Percentiles rank a stretch among this genome's conserved stretches.
Conservation (phyloP, 2,113 vertebrate genomes). For the Lamprologus callipterus region DNA sequence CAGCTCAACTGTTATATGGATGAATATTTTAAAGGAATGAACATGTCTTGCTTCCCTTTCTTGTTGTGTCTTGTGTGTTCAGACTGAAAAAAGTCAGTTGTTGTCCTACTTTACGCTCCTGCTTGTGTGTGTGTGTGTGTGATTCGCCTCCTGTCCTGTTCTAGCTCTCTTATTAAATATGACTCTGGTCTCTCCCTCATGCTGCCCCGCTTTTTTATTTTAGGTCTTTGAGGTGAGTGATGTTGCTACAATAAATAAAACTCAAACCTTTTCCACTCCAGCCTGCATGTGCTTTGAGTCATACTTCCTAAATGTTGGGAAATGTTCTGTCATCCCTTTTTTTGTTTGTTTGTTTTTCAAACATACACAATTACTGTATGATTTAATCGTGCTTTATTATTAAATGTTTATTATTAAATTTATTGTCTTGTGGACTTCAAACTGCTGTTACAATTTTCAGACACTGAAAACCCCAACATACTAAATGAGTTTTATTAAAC, state of each 20-base stretch:
- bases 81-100: background rate
- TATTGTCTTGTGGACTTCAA: background rate
- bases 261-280: background rate
- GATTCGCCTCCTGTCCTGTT: background rate
- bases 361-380: background rate
- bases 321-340: background rate
- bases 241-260: slow-evolving; percentile 6
- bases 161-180: slow-evolving; percentile 49
- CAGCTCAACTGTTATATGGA: background rate
- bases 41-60: rapidly evolving
- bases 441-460: background rate
- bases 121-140: background rate
- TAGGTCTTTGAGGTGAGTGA: slow-evolving; percentile 96
- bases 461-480: background rate
- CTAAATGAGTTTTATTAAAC: background rate
- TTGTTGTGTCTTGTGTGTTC: background rate
- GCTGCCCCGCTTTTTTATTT: slow-evolving; percentile 83
- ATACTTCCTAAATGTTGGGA: slow-evolving; percentile 5
- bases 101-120: background rate
- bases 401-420: background rate
- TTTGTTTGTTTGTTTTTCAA: background rate
- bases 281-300: slow-evolving; percentile 31
- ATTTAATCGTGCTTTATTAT: background rate
- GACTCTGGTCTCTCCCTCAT: slow-evolving; percentile 76
- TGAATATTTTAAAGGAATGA: background rate